Percentiles rank a stretch among this genome's conserved stretches.
Evolutionary conservation across 1,140 invertebrate species (phyloP).

Genomic region (Temnothorax longispinosus): DNA sequence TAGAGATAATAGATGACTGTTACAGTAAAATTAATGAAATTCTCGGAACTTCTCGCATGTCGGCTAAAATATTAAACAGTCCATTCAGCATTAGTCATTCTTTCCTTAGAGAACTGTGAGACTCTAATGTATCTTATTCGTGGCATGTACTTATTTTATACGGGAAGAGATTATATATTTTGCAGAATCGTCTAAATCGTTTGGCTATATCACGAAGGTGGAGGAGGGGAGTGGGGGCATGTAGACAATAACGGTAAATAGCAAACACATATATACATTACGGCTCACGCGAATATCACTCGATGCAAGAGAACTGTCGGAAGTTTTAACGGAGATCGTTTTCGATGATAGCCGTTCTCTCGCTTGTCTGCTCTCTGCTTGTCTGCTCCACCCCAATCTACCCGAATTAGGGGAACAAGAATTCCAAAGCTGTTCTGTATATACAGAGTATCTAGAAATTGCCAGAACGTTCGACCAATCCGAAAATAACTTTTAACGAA

Average conservation of each 20-base stretch:
- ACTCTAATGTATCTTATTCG: background rate
- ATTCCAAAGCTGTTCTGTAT: background rate
- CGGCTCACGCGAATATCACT: background rate
- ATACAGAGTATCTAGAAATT: background rate
- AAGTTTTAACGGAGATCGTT: slow-evolving; percentile 10
- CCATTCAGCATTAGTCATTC: background rate
- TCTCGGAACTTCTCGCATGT: background rate
- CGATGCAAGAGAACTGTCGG: slow-evolving; percentile 10
- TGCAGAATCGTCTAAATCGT: background rate
- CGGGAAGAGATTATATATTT: too few species aligned
- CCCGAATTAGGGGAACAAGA: too few species aligned
- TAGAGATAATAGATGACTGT: background rate
- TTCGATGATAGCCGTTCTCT: slow-evolving; percentile 10
- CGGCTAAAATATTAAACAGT: slow-evolving; percentile 1
- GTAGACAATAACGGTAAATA: background rate
- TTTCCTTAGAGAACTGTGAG: background rate
- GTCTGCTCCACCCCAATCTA: background rate
- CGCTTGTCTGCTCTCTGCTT: background rate
- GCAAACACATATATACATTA: background rate
- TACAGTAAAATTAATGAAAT: background rate
- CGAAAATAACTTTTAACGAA: background rate
- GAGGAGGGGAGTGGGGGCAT: background rate
- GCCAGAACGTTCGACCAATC: background rate
- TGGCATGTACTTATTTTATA: too few species aligned
- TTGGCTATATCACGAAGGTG: background rate